Base-by-base conservation (phyloP, 2,113 vertebrate species). In the Mastomys coucha region DNA sequence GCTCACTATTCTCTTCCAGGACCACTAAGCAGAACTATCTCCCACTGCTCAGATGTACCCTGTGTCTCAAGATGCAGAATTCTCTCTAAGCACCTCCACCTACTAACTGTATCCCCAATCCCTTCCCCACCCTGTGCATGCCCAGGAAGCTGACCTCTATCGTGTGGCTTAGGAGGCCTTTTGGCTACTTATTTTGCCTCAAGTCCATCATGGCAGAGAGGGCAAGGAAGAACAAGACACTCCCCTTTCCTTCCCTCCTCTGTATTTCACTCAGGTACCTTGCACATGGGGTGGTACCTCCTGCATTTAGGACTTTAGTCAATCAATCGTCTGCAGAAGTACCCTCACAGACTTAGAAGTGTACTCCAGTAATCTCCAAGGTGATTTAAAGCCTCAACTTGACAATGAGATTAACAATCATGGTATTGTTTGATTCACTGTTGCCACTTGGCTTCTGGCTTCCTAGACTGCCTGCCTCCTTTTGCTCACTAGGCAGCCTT, bases 21-120 rank as follows among this genome's bases (percentile, higher is more conserved):
- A 76, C 49, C 82, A n/a, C 42, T n/a, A 85, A 89, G 82, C 1
- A 5, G 49, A 90, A 77, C 45, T 12, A 10, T 72, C 93, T 95
- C 45, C 92, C 82, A 13, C 82, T 94, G 60, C 75, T 67, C 70
- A 91, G 81, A 95, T 45, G 88, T 7, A 24, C 33, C 36, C 45
- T 5, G 0, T 28, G 28, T 78, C 60, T 63, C 45, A 73, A 87
- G 77, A 91, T n/a, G 60, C 17, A 45, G 77, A 69, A 42, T 58
- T 84, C 82, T 9, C 53, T 33, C 80, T 31, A 24, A 60, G 76
- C 88, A 60, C 72, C 60, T 94, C 95, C 72, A 60, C 72, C 53
- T 95, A 93, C 75, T 60, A 26, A 69, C 85, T 42, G 56, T 2
- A 3, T 70, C 80, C 56, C 20, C 24, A 72, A 42, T 20, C 19